phyloP scores from a whole-genome alignment of 2,113 vertebrate species.

The Physeter macrocephalus region DNA sequence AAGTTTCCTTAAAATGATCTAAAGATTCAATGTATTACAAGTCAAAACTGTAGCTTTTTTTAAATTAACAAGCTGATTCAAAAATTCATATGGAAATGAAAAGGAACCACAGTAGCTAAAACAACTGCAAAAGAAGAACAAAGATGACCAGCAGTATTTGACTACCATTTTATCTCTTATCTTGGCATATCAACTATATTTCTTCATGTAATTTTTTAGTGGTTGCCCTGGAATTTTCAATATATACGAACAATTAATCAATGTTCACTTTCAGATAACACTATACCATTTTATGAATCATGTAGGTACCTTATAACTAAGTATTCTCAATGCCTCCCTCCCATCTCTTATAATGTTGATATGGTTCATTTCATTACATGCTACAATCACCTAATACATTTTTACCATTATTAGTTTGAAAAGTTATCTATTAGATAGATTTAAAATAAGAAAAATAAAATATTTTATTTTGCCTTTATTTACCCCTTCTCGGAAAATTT shows the following conservation, averaged over 20 bases:
- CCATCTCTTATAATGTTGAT: neutral
- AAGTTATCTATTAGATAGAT: neutral
- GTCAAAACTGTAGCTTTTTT: neutral
- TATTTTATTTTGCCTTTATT: neutral
- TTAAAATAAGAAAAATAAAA: neutral
- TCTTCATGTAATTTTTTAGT: neutral
- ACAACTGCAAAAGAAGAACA: neutral
- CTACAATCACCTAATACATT: neutral
- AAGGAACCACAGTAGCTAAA: neutral
- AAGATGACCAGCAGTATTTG: neutral
- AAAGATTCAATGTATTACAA: neutral
- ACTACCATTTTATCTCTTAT: neutral
- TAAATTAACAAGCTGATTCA: neutral
- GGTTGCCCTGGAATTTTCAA: neutral
- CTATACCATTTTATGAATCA: neutral
- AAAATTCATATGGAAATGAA: neutral
- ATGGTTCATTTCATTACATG: neutral
- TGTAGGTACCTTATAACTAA: neutral
- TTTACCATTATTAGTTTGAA: neutral
- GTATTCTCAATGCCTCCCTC: neutral
- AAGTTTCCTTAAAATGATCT: neutral
- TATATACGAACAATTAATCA: neutral
- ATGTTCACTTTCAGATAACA: neutral
- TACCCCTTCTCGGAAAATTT: neutral
- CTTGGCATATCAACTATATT: neutral